Percentiles rank a stretch among this genome's conserved stretches.
Conservation (phyloP, 2,888 invertebrate species). For the Caenorhabditis sp. region DNA sequence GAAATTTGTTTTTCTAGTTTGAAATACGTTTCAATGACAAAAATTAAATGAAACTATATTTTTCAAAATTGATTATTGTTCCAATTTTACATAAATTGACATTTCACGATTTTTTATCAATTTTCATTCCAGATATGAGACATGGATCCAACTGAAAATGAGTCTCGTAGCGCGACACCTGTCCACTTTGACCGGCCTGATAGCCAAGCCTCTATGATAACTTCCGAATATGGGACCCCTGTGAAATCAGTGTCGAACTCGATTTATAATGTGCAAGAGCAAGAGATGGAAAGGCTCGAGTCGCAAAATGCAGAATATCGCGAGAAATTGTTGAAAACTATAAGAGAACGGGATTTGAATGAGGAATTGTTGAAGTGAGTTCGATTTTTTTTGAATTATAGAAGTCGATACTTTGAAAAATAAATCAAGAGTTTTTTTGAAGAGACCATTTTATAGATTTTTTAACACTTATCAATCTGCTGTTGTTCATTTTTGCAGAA, state of each 20-base stretch:
- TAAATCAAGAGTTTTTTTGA: slow-evolving; percentile 2
- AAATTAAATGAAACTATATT: background rate
- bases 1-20: too few species aligned
- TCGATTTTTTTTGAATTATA: background rate
- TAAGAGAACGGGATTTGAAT: slow-evolving; percentile 53
- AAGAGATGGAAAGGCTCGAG: slow-evolving; percentile 46
- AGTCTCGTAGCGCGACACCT: background rate
- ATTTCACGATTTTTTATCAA: background rate
- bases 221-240: slow-evolving; percentile 29
- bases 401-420: background rate
- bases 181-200: background rate
- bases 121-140: background rate
- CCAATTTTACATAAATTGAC: background rate
- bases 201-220: slow-evolving; percentile 8
- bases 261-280: slow-evolving; percentile 44
- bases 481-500: too few species aligned
- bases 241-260: slow-evolving; percentile 6
- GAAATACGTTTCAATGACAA: too few species aligned
- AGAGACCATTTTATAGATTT: too few species aligned
- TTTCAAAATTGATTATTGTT: background rate
- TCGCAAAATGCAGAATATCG: slow-evolving; percentile 52
- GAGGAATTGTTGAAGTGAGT: slow-evolving; percentile 43
- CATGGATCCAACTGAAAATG: background rate
- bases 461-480: too few species aligned
- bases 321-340: slow-evolving; percentile 54